These are phyloP conservation scores for Cynocephalus volans DNA, from an alignment of 2,113 vertebrate species.

Conservation along the genomic window DNA sequence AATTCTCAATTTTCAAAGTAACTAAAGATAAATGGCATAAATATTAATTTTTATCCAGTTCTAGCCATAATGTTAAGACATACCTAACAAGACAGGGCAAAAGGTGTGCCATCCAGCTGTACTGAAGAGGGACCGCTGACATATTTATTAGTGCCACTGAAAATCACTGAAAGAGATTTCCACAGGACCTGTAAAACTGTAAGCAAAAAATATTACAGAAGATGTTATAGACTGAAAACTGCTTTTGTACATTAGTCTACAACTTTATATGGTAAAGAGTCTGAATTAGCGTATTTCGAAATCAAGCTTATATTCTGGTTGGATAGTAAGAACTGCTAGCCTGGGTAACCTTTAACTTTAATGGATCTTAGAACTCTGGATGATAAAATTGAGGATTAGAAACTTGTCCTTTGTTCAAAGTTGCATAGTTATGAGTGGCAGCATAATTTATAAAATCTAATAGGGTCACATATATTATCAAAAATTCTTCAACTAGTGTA, in stretches of 20 bases:
- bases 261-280: neutral
- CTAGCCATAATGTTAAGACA: conserved; percentile 63
- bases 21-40: conserved; percentile 78
- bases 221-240: neutral
- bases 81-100: conserved; percentile 25
- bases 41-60: conserved; percentile 79
- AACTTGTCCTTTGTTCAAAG: conserved; percentile 31
- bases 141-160: conserved; percentile 52
- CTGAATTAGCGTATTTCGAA: conserved; percentile 40
- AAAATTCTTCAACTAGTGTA: neutral
- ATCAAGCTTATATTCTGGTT: conserved; percentile 2
- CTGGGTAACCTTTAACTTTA: neutral
- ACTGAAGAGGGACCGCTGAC: neutral
- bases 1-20: conserved; percentile 77
- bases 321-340: neutral
- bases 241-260: neutral
- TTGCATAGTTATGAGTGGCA: neutral
- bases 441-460: neutral
- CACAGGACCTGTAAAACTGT: neutral
- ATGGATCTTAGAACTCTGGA: neutral
- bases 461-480: neutral
- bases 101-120: neutral
- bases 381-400: conserved; percentile 44
- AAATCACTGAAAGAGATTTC: conserved; percentile 34
- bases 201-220: neutral